Base-by-base conservation (phyloP, 2,888 invertebrate species). In the Hypomecis punctinalis region DNA sequence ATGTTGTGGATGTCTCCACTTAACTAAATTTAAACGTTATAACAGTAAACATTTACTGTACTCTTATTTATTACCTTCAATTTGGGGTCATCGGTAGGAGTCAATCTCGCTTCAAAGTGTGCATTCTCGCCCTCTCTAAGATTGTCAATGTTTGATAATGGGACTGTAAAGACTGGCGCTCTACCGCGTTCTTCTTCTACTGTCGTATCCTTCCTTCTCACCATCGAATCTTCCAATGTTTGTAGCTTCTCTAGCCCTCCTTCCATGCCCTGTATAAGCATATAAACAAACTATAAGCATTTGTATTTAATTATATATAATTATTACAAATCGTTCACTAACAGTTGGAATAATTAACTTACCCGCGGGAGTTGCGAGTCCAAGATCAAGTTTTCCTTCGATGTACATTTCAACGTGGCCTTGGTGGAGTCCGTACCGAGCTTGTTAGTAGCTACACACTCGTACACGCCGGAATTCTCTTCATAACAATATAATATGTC, bases 401-500 rank as follows among this genome's bases (percentile, higher is more conserved):
- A 98, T 74, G 96, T 94, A 86, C 98, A 98, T 88, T 96, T 97
- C 73, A 98, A 91, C 23, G 95, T 95, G 46, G 98, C 97, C 77
- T 96, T 96, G 0, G 98, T 98, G 10, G 95, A 94, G 86, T 98
- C 98, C 78, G 96, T 95, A 55, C 99, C 99, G 70, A 97, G 95
- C 89, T 98, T 98, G 82, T 99, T 99, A 23, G 96, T 95, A 43
- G 99, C 99, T 78, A 98, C 94, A 83, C 98, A 98, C 91, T 98
- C 98, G 83, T 98, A 99, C 66, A 96, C 96, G 56, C 98, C 98
- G 49, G 97, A 97, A 85, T 99, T 99, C 91, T 98, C 98, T 89
- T 98, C 99, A 83, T 99, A 99, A 81, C 98, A 98, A 82, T 98
- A 99, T 43, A 98, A 90, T 76, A 99, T 98, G 81, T 99, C 99